These are phyloP conservation scores for Dicaeum eximium DNA, from an alignment of 2,113 vertebrate genomes.

Conservation along the genomic window DNA sequence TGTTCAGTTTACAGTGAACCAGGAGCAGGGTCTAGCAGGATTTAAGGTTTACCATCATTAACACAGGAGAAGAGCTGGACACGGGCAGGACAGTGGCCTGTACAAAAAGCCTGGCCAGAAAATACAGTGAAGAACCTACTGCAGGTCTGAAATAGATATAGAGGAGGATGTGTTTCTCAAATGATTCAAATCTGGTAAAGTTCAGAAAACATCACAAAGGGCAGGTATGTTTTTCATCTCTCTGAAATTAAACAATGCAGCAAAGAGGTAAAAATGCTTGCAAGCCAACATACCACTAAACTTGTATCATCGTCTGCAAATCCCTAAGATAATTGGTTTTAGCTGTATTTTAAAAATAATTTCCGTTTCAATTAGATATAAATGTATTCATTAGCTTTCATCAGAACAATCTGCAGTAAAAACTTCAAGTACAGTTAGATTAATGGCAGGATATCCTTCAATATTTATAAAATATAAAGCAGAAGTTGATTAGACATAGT, in stretches of 20 bases:
- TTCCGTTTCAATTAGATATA: background rate
- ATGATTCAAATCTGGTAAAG: background rate
- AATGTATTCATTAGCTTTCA: background rate
- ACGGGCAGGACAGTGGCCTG: background rate
- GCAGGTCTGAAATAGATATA: background rate
- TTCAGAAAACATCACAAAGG: background rate
- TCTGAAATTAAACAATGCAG: background rate
- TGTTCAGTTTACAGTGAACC: background rate
- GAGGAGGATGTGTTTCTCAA: background rate
- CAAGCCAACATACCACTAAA: background rate
- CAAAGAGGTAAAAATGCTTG: background rate
- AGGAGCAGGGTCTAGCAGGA: background rate
- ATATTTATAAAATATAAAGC: background rate
- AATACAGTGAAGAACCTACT: background rate
- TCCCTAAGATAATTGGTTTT: background rate
- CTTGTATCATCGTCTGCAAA: background rate
- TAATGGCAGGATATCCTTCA: background rate
- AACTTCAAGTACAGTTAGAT: background rate
- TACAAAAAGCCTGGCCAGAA: background rate
- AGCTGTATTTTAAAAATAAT: background rate
- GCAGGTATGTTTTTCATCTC: background rate
- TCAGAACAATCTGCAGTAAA: background rate
- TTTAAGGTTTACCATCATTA: background rate
- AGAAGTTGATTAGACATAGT: background rate
- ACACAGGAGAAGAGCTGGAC: background rate